These are phyloP conservation scores for Lonchura striata DNA, from an alignment of 2,113 vertebrate species.

Conservation along the genomic window DNA sequence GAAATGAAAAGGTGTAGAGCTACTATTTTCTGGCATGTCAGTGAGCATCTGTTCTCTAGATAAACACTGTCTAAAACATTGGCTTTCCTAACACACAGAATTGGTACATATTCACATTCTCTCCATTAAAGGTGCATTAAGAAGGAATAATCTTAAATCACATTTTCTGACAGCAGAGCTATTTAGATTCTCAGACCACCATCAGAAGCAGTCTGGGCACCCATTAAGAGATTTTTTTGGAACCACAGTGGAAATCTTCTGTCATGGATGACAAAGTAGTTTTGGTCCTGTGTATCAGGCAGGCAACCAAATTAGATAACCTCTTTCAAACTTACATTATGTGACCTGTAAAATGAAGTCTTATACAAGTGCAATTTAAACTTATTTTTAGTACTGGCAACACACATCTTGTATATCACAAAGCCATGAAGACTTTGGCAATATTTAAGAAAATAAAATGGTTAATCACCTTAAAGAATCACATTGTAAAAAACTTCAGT, in stretches of 20 bases:
- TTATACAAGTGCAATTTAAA: not conserved
- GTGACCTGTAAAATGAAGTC: not conserved
- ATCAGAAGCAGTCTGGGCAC: not conserved
- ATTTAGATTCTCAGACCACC: not conserved
- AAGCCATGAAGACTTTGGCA: not conserved
- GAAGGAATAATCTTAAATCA: not conserved
- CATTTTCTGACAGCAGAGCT: not conserved
- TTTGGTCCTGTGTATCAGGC: not conserved
- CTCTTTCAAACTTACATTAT: not conserved
- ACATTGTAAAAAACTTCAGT: not conserved
- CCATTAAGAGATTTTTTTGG: not conserved
- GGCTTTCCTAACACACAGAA: not conserved
- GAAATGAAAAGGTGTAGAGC: not conserved
- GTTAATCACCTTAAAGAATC: not conserved
- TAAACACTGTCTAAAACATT: not conserved
- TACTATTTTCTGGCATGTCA: not conserved
- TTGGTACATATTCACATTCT: not conserved
- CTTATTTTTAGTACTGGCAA: not conserved
- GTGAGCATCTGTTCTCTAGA: not conserved
- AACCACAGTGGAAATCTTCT: not conserved
- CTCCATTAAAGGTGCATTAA: not conserved
- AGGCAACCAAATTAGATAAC: not conserved
- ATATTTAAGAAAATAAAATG: not conserved
- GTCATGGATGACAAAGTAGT: not conserved
- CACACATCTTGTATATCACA: not conserved